These are phyloP conservation scores for Petrolisthes cinctipes DNA, from an alignment of 2,888 invertebrate species.

Conservation along the genomic window DNA sequence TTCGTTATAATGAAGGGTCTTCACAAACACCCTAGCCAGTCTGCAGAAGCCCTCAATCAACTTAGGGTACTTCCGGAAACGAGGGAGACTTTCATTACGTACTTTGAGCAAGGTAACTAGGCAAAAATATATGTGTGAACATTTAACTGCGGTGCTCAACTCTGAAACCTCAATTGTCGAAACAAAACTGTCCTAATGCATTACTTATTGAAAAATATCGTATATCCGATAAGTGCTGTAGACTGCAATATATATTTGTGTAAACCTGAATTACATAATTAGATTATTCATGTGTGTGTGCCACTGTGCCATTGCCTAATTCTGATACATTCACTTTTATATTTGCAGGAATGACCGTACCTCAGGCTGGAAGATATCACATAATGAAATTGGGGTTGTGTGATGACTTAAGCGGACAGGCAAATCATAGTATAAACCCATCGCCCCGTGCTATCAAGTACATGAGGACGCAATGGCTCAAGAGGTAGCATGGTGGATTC, in stretches of 20 bases:
- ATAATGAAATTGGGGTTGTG: not conserved
- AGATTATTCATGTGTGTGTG: not conserved
- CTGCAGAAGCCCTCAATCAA: not conserved
- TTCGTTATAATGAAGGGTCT: slow-evolving; percentile 17
- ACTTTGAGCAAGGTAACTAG: not conserved
- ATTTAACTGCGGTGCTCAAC: not conserved
- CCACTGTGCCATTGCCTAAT: too few species aligned
- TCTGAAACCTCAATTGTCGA: not conserved
- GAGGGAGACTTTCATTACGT: slow-evolving; percentile 10
- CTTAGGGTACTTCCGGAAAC: slow-evolving; percentile 8
- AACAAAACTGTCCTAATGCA: slow-evolving; percentile 6
- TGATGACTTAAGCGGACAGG: not conserved
- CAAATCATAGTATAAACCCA: not conserved
- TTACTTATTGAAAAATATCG: not conserved
- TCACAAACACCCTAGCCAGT: slow-evolving; percentile 21
- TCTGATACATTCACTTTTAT: not conserved
- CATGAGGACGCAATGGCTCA: not conserved
- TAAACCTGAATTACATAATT: not conserved
- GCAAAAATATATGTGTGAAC: not conserved
- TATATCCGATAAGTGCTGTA: not conserved
- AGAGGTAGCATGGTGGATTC: not conserved
- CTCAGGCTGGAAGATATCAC: not conserved
- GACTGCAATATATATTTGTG: not conserved
- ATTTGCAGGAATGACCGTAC: not conserved
- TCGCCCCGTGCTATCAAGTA: not conserved